Evolutionary conservation across 2,888 invertebrate species (phyloP), one percentile per base, ranked within the genome.

Genomic region (Dynastes tityus): DNA sequence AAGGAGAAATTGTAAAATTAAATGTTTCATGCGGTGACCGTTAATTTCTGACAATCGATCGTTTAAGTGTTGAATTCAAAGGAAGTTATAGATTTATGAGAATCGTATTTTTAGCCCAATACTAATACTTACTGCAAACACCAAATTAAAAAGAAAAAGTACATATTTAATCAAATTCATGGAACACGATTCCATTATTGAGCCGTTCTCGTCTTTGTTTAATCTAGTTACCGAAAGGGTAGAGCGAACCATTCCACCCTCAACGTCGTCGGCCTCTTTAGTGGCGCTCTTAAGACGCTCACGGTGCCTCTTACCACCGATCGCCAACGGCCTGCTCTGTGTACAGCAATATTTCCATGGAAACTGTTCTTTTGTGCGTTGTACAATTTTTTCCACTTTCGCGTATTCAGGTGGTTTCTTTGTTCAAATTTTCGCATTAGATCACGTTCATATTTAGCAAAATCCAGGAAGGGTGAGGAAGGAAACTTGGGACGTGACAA

Each of bases 151-250:
- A 82, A 93, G 90, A 84, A 95, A 90, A 82, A 95, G 89, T 90
- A 95, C 91, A 85, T 94, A 95, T 87, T 95, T 95, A 76, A 94
- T 93, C 85, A 93, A 91, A 87, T 90, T 91, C 93, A 94, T 93
- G 82, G 94, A 93, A 78, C 85, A 85, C 61, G 82, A 82, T 79
- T 84, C 83, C 86, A 86, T 85, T 29, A 65, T 75, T 16, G 61
- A 77, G 45, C 55, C 16, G 27, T 61, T 74, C 22, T 74, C 73
- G 61, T 61, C 73, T n/a, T 74, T 74, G 45, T 74, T 74, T 45
- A 74, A 61, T 61, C 61, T 61, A 40, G 73, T 74, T 27, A 74
- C 73, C 11, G 73, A 74, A 1, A 74, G 45, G 27, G 73, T 74
- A 61, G 73, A 74, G 29, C 61, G 61, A 37, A 74, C 73, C 73